Conservation (phyloP, 2,888 invertebrate species). For the Sinopyrophorus schimmeli region DNA sequence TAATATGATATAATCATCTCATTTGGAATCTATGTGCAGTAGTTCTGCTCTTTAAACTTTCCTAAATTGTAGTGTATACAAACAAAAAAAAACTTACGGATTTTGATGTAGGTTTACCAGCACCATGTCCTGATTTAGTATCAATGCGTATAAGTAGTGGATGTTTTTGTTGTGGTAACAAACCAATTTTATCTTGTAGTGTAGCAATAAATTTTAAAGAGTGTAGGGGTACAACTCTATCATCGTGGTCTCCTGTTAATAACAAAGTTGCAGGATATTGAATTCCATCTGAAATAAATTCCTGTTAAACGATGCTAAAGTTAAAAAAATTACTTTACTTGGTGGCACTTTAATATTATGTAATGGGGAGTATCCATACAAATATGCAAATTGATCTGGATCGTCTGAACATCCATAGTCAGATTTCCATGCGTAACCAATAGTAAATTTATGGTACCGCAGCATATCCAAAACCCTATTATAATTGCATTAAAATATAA, state of each 20-base stretch:
- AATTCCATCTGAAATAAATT: slow-evolving; percentile 45
- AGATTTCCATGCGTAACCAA: slow-evolving; percentile 94
- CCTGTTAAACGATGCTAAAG: neutral
- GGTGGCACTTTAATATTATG: slow-evolving; percentile 83
- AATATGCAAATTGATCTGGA: slow-evolving; percentile 80
- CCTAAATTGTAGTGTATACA: too few species aligned
- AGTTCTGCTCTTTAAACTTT: too few species aligned
- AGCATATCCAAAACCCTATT: slow-evolving; percentile 94
- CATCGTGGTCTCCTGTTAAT: slow-evolving; percentile 97
- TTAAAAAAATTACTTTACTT: slow-evolving; percentile 47
- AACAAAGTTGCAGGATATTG: slow-evolving; percentile 92
- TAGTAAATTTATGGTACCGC: slow-evolving; percentile 96
- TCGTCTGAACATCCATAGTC: slow-evolving; percentile 94
- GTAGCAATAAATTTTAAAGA: slow-evolving; percentile 93
- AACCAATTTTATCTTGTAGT: slow-evolving; percentile 76
- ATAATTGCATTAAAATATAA: slow-evolving; percentile 27
- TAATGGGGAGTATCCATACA: slow-evolving; percentile 88
- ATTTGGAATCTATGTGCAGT: too few species aligned
- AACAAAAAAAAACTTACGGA: slow-evolving; percentile 61
- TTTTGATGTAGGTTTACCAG: slow-evolving; percentile 95
- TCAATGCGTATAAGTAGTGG: slow-evolving; percentile 90
- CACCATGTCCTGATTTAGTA: slow-evolving; percentile 95
- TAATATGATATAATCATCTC: too few species aligned
- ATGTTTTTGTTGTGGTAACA: slow-evolving; percentile 68
- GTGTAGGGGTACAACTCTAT: slow-evolving; percentile 96